Percentiles rank a stretch among this genome's conserved stretches.
phyloP scores from a whole-genome alignment of 2,113 vertebrate species.

The Varanus komodoensis region DNA sequence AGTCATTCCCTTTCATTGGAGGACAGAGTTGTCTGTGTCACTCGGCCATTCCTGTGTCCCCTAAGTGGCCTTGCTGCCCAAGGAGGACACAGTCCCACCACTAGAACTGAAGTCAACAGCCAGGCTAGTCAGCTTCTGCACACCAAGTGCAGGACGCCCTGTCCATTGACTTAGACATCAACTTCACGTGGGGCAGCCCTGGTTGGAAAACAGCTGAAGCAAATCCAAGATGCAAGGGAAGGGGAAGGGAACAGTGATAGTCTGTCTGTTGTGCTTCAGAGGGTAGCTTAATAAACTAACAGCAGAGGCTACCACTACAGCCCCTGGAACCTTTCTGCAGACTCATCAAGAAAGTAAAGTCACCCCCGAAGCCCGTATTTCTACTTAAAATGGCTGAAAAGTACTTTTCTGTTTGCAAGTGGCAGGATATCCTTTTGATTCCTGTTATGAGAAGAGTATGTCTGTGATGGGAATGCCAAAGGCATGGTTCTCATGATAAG shows the following conservation, averaged over 20 bases:
- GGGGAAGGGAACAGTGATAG: background rate
- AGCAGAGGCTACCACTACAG: background rate
- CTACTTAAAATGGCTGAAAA: background rate
- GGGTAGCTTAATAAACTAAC: background rate
- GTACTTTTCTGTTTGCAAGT: background rate
- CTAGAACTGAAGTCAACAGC: no score
- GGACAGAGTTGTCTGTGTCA: no score
- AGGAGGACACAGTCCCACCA: no score
- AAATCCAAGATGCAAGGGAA: background rate
- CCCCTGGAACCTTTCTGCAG: background rate
- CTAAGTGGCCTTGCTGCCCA: no score
- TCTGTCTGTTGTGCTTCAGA: background rate
- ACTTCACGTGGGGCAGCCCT: no score
- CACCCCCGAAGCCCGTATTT: background rate
- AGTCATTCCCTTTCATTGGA: no score
- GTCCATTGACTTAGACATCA: no score
- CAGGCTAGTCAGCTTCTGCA: no score
- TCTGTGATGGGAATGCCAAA: slow-evolving; percentile 41
- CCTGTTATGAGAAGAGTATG: slow-evolving; percentile 45
- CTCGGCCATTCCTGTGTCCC: no score
- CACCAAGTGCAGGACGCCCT: no score
- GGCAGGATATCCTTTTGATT: background rate
- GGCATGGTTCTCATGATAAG: slow-evolving; percentile 58
- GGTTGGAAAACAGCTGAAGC: background rate
- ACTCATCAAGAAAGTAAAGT: background rate